Base-by-base conservation (phyloP, 2,888 invertebrate genomes). In the Euplagia quadripunctaria region DNA sequence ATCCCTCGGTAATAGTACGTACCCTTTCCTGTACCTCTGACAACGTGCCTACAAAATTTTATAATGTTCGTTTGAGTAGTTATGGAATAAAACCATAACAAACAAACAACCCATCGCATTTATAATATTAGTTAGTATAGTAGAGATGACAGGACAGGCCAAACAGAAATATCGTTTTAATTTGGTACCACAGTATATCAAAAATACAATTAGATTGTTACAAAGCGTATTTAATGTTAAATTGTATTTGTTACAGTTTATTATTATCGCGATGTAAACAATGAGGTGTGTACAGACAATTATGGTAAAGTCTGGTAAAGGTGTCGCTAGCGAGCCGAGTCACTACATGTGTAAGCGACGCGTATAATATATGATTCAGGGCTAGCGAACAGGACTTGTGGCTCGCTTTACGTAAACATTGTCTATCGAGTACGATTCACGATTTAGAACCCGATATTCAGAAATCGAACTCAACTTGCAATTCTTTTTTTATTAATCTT, bases 331-430 rank as follows among this genome's bases (percentile, higher is more conserved):
- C 81, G 79, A 87, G 86, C 87, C 87, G 89, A 86, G 85, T 83
- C 71, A 87, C 84, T 90, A 95, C 95, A 95, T 94, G 94, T 95
- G 95, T 95, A 92, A 88, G 88, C 88, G 89, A 90, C 93, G 91
- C 92, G 94, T 92, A 94, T 95, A 94, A 94, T 94, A 91, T 87
- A 90, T 85, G 85, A 80, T 78, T 70, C 91, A 95, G 95, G 95
- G 95, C 87, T 93, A 84, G 84, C 80, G 79, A 69, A 65, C 77
- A 73, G 66, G 58, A 73, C 78, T 70, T 64, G 64, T 74, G 75
- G 66, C 79, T 70, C 63, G 67, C 74, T 72, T 31, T 43, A 68
- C 73, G 58, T 70, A 67, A 74, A 71, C 68, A 74, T n/a, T 17
- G 43, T 31, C 51, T 43, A 46, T 46, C 9, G 43, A 46, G 43